Percentiles rank a stretch among this genome's conserved stretches.
Evolutionary conservation across 2,797 vertebrate species (phyloP).

Genomic region (Australoheros facetus): DNA sequence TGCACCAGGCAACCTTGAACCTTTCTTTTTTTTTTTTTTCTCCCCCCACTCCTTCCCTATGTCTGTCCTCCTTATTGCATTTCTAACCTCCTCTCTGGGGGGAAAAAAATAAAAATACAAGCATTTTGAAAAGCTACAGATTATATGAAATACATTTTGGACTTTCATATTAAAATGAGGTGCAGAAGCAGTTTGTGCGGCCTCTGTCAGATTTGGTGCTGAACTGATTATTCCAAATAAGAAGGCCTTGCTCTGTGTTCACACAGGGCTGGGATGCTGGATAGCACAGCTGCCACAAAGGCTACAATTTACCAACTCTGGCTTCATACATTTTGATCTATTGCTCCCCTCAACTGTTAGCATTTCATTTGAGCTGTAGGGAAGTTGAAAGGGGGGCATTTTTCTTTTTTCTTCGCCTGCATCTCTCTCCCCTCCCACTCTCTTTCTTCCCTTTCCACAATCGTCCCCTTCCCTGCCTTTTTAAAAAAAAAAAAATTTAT

Average conservation of each 20-base stretch:
- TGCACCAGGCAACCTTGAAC: conserved; percentile 75
- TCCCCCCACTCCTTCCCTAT: conserved; percentile 44
- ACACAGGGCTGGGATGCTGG: conserved; percentile 75
- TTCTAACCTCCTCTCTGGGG: conserved; percentile 59
- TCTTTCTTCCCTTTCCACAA: conserved; percentile 53
- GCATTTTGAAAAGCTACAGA: conserved; percentile 78
- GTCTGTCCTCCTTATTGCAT: conserved; percentile 63
- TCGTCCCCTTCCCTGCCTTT: conserved; percentile 36
- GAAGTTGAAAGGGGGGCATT: conserved; percentile 78
- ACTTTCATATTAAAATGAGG: conserved; percentile 85
- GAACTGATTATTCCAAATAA: conserved; percentile 82
- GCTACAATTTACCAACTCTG: conserved; percentile 81
- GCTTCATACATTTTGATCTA: conserved; percentile 83
- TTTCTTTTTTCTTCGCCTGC: conserved; percentile 75
- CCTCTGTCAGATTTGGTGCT: conserved; percentile 75
- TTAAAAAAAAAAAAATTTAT: too few species aligned
- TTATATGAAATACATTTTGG: conserved; percentile 78
- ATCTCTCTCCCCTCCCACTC: conserved; percentile 67
- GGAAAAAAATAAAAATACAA: conserved; percentile 61
- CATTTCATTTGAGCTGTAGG: conserved; percentile 80
- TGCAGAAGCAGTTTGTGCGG: conserved; percentile 68
- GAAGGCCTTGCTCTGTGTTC: conserved; percentile 77
- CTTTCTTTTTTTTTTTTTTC: conserved; percentile 21
- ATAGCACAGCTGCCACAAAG: conserved; percentile 80
- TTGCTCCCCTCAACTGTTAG: conserved; percentile 77